Evolutionary conservation across 2,888 invertebrate species (phyloP).

Genomic region (Rutpela maculata): DNA sequence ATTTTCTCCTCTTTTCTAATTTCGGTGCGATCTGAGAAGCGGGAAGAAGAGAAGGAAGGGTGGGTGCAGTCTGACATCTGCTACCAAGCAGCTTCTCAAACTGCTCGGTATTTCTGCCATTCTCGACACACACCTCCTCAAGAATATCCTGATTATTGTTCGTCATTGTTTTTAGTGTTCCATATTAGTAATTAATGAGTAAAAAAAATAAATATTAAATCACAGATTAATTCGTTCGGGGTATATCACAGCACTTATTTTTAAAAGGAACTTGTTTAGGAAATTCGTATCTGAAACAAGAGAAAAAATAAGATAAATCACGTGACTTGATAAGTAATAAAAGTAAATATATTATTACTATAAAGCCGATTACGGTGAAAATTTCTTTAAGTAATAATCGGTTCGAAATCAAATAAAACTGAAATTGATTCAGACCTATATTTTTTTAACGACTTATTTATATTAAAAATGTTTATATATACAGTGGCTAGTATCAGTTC

Average conservation of each 20-base stretch:
- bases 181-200: conserved; percentile 48
- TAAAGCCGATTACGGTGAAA: no score
- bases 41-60: conserved; percentile 57
- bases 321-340: no score
- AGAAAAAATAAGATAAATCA: conserved; percentile 24
- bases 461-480: no score
- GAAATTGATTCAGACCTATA: no score
- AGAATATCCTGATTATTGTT: conserved; percentile 62
- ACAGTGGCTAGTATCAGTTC: no score
- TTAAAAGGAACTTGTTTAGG: conserved; percentile 51
- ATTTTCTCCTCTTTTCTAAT: conserved; percentile 60
- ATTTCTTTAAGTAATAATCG: no score
- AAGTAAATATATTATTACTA: no score
- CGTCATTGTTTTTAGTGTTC: conserved; percentile 56
- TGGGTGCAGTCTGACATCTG: conserved; percentile 60
- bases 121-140: conserved; percentile 61
- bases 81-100: conserved; percentile 58
- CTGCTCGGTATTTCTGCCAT: conserved; percentile 49
- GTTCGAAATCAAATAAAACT: no score
- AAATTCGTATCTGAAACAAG: conserved; percentile 54
- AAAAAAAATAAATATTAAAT: conserved; percentile 49
- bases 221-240: conserved; percentile 54
- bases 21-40: conserved; percentile 58
- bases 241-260: conserved; percentile 59
- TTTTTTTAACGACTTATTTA: no score